Conservation (phyloP, 2,113 vertebrate species). For the Rhinogobius similis region DNA sequence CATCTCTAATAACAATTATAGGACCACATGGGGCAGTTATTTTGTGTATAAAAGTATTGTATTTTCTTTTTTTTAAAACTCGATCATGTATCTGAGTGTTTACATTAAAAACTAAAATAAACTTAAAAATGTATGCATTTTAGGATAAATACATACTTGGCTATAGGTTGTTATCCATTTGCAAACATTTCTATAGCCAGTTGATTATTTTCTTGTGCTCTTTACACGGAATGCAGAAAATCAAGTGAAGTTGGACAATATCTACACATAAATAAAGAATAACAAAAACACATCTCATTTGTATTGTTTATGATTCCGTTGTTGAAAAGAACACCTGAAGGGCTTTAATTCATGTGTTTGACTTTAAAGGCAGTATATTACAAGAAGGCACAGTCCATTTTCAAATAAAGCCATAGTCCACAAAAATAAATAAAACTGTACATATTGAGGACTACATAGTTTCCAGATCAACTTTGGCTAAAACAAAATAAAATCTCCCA, state of each 20-base stretch:
- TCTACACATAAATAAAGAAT: neutral
- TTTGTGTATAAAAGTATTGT: too few relatives aligned
- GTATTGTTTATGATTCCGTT: neutral
- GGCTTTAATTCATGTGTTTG: neutral
- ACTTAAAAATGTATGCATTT: too few relatives aligned
- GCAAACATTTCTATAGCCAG: too few relatives aligned
- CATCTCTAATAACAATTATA: too few relatives aligned
- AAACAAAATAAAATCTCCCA: conserved; percentile 3
- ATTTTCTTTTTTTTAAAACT: too few relatives aligned
- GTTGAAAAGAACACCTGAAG: neutral
- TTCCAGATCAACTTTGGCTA: neutral
- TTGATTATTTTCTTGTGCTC: too few relatives aligned
- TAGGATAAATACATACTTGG: too few relatives aligned
- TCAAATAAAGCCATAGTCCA: conserved; percentile 3
- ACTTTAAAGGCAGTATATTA: conserved; percentile 26
- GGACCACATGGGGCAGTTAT: too few relatives aligned
- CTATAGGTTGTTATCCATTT: too few relatives aligned
- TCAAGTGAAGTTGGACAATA: neutral
- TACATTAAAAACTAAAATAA: too few relatives aligned
- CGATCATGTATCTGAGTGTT: too few relatives aligned
- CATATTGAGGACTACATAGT: neutral
- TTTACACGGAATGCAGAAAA: too few relatives aligned
- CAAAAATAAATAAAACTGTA: conserved; percentile 19
- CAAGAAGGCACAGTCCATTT: conserved; percentile 41
- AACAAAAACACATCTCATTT: neutral